Base-by-base conservation (phyloP, 92 coral and sea anemone species). In the Micromussa lordhowensis region DNA sequence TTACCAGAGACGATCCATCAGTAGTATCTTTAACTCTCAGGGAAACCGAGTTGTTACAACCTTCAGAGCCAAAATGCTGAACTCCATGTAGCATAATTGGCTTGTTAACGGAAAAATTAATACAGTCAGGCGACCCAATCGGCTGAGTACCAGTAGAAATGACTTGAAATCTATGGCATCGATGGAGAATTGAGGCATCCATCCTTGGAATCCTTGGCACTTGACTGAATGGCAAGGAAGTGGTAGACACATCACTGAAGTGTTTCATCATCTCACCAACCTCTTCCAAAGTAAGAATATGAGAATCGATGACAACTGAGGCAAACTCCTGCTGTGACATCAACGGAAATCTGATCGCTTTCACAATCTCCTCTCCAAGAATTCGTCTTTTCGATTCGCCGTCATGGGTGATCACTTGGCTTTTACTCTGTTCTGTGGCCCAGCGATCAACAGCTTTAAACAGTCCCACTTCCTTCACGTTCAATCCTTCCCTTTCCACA, bases 311-410 rank as follows among this genome's bases (percentile, higher is more conserved):
- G 19, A 87, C 91, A 34, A 68, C 68, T 26, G 87, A 76, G 0
- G 91, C 91, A 82, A 91, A 87, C 36, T 91, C 91, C 26, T 82
- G 68, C 58, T 81, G 68, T 26, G 83, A 59, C 93, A 91, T 91
- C 24, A 85, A 49, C 19, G 85, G 87, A 64, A 91, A 91, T 12
- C 93, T 83, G 17, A 91, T 81, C n/a, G 78, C 79, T 61, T 87
- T 81, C 71, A 61, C 79, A 28, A 91, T 68, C 4, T 88, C 93
- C 78, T 91, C 93, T 24, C 93, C 93, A 63, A 88, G 48, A 12
- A 81, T 76, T 14, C 54, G 22, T 55, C 91, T 55, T 32, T 69
- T 80, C 28, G 64, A 17, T 0, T 58, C 64, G 0, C 64, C 64
- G 24, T 74, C 74, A n/a, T 28, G 0, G 6, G 55, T 17, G 30